Base-by-base conservation (phyloP, 2,113 vertebrate species). In the Brienomyrus brachyistius region DNA sequence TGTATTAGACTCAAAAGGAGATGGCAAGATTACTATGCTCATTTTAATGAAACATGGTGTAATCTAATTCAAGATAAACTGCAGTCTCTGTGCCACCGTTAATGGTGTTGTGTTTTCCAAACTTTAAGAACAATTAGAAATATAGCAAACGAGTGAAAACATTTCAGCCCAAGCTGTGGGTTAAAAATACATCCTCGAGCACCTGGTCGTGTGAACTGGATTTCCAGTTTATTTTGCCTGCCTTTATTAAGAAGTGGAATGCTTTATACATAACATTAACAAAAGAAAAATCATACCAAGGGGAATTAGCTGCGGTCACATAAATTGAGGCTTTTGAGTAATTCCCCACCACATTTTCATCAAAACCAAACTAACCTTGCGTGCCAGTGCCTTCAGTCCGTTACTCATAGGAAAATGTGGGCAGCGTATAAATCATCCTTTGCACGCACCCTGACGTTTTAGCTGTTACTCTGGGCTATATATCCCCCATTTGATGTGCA, bases 311-410 rank as follows among this genome's bases (percentile, higher is more conserved):
- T 56, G 48, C 40, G 74, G 70, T 89, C 35, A 56, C 48, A 40
- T 27, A 40, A 52, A 82, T 31, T 40, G 10, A 43, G 3, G 10
- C 48, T 11, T 51, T 88, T 59, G 35, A 59, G 51, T 84, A 47
- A 62, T 80, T 43, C 2, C 19, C 43, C 45, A 86, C 54, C 47
- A 47, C 83, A 90, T 48, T 70, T 85, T 52, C 50, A 51, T 86
- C 89, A 90, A 27, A 89, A 85, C 52, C 51, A 84, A 89, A 89
- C 89, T 89, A 89, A 40, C n/a, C 80, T 89, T 89, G 89, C 89
- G 89, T 89, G 89, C 89, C 89, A 89, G 77, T n/a, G 89, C 17
- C 80, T 89, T 50, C 54, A 47, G 89, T 62, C 56, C 89, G 89
- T 89, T 89, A 85, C 4, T 47, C 54, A 45, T 1, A 17, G 89